Evolutionary conservation across 2,113 vertebrate species (phyloP).

Genomic region (Diphyllodes magnificus): DNA sequence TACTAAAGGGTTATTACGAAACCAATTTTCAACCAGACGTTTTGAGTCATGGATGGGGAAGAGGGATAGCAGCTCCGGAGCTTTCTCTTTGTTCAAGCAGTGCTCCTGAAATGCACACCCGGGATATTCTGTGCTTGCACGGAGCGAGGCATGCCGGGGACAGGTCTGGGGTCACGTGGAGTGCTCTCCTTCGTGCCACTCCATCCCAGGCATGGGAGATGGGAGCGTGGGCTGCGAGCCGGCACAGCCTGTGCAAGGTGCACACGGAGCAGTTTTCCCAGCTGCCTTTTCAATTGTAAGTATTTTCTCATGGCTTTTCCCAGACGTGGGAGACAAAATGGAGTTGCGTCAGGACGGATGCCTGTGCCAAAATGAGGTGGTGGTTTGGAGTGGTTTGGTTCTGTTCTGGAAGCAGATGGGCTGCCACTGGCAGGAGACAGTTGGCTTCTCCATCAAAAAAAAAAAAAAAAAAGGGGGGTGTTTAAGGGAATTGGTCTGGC

Average conservation of each 20-base stretch:
- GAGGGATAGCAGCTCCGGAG: conserved; percentile 34
- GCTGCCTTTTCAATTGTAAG: background rate
- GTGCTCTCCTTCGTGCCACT: background rate
- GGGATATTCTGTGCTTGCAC: background rate
- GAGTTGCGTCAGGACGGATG: background rate
- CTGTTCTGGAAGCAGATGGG: conserved; percentile 13
- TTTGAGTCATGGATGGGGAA: conserved; percentile 59
- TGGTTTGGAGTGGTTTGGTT: conserved; percentile 1
- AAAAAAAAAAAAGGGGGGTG: background rate
- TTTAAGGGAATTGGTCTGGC: conserved; percentile 58
- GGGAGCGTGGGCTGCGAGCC: background rate
- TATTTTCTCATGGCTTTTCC: conserved; percentile 17
- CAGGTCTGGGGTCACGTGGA: background rate
- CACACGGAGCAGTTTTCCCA: background rate
- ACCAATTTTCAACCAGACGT: conserved; percentile 44
- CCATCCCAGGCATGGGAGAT: background rate
- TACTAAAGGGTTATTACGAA: conserved; percentile 68
- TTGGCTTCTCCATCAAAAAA: background rate
- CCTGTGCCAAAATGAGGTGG: background rate
- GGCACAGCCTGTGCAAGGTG: background rate
- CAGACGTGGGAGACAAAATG: conserved; percentile 6
- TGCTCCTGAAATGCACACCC: background rate
- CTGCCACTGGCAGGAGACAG: background rate
- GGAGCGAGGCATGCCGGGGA: background rate
- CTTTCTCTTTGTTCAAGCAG: conserved; percentile 34